Evolutionary conservation across 2,797 vertebrate species (phyloP).

Genomic region (Phataginus tetradactyla): DNA sequence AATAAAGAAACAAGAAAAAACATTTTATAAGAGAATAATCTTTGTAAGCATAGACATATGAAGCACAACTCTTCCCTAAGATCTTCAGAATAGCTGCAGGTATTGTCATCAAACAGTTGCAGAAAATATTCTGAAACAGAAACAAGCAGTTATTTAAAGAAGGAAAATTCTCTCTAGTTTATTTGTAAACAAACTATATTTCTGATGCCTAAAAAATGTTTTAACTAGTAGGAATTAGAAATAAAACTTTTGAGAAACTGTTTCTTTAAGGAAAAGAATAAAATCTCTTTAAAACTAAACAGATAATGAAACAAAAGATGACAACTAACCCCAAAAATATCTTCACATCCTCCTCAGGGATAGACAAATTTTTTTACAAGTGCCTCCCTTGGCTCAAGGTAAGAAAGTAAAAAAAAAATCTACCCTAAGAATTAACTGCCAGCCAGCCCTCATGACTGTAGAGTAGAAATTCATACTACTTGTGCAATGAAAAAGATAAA

Average conservation of each 20-base stretch:
- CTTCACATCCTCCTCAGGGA: background rate
- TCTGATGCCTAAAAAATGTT: background rate
- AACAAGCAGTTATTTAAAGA: background rate
- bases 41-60: background rate
- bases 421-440: background rate
- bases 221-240: background rate
- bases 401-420: background rate
- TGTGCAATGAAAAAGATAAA: background rate
- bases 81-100: background rate
- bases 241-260: conserved; percentile 10
- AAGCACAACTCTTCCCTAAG: background rate
- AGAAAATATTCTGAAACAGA: conserved; percentile 2
- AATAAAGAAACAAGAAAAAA: background rate
- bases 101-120: background rate
- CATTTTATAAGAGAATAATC: conserved; percentile 17
- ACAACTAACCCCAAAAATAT: background rate
- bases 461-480: background rate
- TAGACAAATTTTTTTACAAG: background rate
- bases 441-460: background rate
- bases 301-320: conserved; percentile 16
- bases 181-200: conserved; percentile 3
- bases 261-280: background rate
- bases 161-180: background rate
- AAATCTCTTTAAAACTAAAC: background rate
- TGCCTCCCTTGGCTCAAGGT: background rate